phyloP scores from a whole-genome alignment of 2,797 vertebrate genomes.

The Siniperca obscura region DNA sequence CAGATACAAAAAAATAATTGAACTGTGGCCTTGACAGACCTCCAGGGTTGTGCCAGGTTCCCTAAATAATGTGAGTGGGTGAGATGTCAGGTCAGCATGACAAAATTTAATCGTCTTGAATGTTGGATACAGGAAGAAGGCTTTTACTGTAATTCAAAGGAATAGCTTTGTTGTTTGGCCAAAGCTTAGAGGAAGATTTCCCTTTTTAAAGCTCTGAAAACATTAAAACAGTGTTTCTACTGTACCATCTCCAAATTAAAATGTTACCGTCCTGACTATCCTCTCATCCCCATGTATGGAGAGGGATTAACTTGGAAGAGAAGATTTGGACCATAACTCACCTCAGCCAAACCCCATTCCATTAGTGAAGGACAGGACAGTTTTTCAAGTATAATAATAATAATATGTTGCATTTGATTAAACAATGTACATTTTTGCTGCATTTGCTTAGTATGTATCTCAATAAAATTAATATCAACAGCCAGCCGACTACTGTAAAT shows the following conservation, averaged over 20 bases:
- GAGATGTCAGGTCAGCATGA: conserved; percentile 83
- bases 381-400: conserved; percentile 9
- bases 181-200: conserved; percentile 84
- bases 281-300: conserved; percentile 76
- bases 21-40: conserved; percentile 54
- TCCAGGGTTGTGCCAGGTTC: conserved; percentile 36
- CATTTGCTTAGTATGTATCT: conserved; percentile 1
- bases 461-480: neutral
- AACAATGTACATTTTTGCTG: conserved; percentile 9
- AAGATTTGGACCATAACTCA: conserved; percentile 72
- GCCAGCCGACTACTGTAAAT: neutral
- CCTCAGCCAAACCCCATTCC: conserved; percentile 52
- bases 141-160: conserved; percentile 91
- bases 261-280: conserved; percentile 77
- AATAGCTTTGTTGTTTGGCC: conserved; percentile 71
- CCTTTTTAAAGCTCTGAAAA: conserved; percentile 74
- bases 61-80: conserved; percentile 65
- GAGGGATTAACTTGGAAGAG: conserved; percentile 77
- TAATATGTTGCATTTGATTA: conserved; percentile 8
- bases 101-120: conserved; percentile 92
- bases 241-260: conserved; percentile 86
- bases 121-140: conserved; percentile 85
- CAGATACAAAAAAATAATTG: conserved; percentile 37
- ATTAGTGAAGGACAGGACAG: conserved; percentile 50
- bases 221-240: conserved; percentile 81